Conservation (phyloP, 2,797 vertebrate species). For the Glyptemys insculpta region DNA sequence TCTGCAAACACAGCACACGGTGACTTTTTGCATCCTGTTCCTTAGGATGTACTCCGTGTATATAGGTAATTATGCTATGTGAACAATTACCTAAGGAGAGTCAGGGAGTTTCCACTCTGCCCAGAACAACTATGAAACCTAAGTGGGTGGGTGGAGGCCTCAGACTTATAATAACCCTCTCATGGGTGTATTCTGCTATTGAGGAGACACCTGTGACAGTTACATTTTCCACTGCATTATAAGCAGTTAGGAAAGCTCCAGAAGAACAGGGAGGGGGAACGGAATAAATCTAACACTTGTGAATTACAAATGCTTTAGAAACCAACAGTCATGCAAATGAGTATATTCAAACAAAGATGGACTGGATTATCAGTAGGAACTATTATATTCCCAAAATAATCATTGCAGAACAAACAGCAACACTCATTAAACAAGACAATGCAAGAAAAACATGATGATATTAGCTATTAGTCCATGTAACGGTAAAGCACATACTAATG, state of each 20-base stretch:
- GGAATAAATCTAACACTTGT: not conserved
- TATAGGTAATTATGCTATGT: not conserved
- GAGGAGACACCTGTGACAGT: not conserved
- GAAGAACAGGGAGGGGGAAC: not conserved
- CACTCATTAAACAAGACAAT: not conserved
- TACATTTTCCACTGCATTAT: not conserved
- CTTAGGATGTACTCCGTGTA: not conserved
- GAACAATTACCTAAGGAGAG: not conserved
- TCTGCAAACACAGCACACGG: not conserved
- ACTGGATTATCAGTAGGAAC: not conserved
- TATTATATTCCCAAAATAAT: not conserved
- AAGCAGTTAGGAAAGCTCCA: not conserved
- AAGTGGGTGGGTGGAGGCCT: fast-evolving
- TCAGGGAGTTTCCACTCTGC: not conserved
- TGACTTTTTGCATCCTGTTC: not conserved
- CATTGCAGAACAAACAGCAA: not conserved
- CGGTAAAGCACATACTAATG: not conserved
- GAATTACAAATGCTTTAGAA: not conserved
- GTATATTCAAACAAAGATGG: not conserved
- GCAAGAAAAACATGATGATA: not conserved
- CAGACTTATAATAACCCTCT: not conserved
- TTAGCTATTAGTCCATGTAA: not conserved
- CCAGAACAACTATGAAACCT: not conserved
- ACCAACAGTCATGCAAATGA: not conserved
- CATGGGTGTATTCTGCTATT: not conserved